phyloP scores from a whole-genome alignment of 2,113 vertebrate species.

The Phalacrocorax pelagicus region DNA sequence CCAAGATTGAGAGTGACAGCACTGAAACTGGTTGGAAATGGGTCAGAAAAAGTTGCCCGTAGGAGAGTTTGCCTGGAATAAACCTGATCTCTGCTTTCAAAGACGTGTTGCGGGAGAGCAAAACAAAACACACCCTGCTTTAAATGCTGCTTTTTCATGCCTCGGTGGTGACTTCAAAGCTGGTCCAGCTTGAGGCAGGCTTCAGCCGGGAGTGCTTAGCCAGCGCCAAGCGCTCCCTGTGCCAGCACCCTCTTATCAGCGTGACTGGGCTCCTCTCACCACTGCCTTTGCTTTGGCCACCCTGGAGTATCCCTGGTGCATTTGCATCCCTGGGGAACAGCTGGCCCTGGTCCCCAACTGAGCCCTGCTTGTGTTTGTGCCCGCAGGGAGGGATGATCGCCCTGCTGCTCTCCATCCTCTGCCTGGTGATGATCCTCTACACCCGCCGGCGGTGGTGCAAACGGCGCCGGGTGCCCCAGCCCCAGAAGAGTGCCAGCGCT shows the following conservation, averaged over 20 bases:
- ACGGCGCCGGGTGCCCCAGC: slow-evolving; percentile 93
- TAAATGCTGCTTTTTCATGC: slow-evolving; percentile 1
- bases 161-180: neutral
- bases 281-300: neutral
- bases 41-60: slow-evolving; percentile 14
- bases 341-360: rapidly evolving
- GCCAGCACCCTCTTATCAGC: neutral
- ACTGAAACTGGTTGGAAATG: neutral
- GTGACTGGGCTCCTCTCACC: rapidly evolving
- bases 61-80: slow-evolving; percentile 15
- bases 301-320: rapidly evolving
- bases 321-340: rapidly evolving
- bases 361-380: neutral
- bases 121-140: neutral
- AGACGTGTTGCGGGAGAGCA: neutral
- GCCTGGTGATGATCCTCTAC: slow-evolving; percentile 96
- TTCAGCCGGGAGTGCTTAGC: neutral
- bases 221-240: rapidly evolving
- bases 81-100: slow-evolving; percentile 20
- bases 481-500: slow-evolving; percentile 96
- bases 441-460: slow-evolving; percentile 97
- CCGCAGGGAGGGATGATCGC: slow-evolving; percentile 97
- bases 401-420: slow-evolving; percentile 93
- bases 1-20: slow-evolving; percentile 10
- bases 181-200: neutral